Percentiles rank a stretch among this genome's conserved stretches.
phyloP scores from a whole-genome alignment of 2,113 vertebrate genomes.

The Triplophysa rosa region DNA sequence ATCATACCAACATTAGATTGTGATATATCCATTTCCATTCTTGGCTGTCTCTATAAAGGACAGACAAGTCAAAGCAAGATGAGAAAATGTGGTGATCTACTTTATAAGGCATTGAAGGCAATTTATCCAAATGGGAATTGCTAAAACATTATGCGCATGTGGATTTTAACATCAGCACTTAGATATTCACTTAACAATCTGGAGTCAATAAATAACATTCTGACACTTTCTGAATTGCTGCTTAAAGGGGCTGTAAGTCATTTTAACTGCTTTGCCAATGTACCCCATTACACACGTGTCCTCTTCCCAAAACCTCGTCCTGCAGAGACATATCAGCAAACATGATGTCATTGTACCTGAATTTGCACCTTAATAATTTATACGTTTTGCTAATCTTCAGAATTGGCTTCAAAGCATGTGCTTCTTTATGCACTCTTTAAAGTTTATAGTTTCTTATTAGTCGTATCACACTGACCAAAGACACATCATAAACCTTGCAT shows the following conservation, averaged over 20 bases:
- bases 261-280: not conserved
- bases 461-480: too few relatives aligned
- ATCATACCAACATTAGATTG: not conserved
- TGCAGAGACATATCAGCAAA: not conserved
- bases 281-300: not conserved
- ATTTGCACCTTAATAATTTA: not conserved
- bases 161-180: slow-evolving; percentile 13
- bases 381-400: too few relatives aligned
- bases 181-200: slow-evolving; percentile 10
- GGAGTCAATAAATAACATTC: not conserved
- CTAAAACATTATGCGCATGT: not conserved
- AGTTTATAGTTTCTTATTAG: too few relatives aligned
- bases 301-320: not conserved
- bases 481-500: not conserved
- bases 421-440: too few relatives aligned
- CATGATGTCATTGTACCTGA: not conserved
- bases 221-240: not conserved
- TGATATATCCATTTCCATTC: not conserved
- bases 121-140: slow-evolving; percentile 4
- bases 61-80: not conserved
- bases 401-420: too few relatives aligned
- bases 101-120: not conserved
- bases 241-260: not conserved
- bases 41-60: slow-evolving; percentile 12
- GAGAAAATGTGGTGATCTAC: not conserved